Evolutionary conservation across 2,888 invertebrate species (phyloP), one percentile per base, ranked within the genome.

Genomic region (Macroteleia sp.): DNA sequence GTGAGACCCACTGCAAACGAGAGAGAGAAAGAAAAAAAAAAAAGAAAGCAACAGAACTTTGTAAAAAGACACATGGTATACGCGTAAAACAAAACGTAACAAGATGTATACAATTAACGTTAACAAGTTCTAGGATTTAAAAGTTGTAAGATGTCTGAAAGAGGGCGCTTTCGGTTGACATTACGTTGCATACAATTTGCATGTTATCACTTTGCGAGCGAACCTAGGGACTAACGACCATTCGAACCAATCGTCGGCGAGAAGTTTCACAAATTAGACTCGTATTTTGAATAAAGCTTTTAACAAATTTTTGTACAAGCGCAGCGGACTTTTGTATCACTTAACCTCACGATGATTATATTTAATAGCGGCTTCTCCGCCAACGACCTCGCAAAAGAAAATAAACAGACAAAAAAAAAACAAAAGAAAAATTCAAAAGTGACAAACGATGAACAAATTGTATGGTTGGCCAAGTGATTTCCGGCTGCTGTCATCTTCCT

Each of bases 401-500:
- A n/a, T n/a, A n/a, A n/a, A n/a, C n/a, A n/a, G n/a, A n/a, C n/a
- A n/a, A n/a, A n/a, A n/a, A n/a, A n/a, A n/a, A n/a, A n/a, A n/a
- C n/a, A n/a, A n/a, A n/a, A n/a, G n/a, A n/a, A n/a, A n/a, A n/a
- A n/a, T 12, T 5, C 8, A 16, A 28, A 28, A 25, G n/a, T 16
- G 17, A 28, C 14, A 41, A 16, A 56, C 12, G 8, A 17, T 10
- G n/a, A 1, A 10, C 2, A 22, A 50, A 52, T 52, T n/a, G 32
- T 50, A 57, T 50, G 78, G 78, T 78, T 78, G 78, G 78, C 78
- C 78, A 78, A 78, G 78, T 75, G 67, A 32, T 32, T 67, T 20
- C 19, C 25, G 22, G 56, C 56, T 67, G 67, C 67, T 67, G 61
- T 75, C 67, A 67, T 41, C 44, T 52, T 66, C 22, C 66, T 52